Percentiles rank a stretch among this genome's conserved stretches.
Conservation (phyloP, 2,888 invertebrate genomes). For the Hydriomena furcata region DNA sequence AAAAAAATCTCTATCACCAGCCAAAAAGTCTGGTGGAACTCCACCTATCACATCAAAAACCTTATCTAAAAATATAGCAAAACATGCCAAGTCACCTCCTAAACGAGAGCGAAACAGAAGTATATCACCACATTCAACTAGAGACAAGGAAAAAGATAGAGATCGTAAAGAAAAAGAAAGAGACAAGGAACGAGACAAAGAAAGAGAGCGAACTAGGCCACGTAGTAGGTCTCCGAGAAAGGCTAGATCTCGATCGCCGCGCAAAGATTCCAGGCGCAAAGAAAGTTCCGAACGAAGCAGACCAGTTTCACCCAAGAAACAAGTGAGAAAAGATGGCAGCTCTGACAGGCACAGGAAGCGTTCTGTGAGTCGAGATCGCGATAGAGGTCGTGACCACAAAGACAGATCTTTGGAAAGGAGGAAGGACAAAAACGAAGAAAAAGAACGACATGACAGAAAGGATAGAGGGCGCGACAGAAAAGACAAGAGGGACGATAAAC, state of each 20-base stretch:
- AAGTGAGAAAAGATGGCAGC: conserved; percentile 67
- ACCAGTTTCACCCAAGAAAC: conserved; percentile 78
- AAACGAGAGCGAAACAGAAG: conserved; percentile 74
- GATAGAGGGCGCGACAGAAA: conserved; percentile 88
- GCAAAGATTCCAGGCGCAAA: conserved; percentile 74
- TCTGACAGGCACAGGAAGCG: conserved; percentile 70
- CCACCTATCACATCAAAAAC: conserved; percentile 76
- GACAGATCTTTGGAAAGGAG: conserved; percentile 76
- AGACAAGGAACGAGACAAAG: conserved; percentile 78
- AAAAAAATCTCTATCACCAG: conserved; percentile 78
- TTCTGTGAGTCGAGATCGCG: conserved; percentile 76
- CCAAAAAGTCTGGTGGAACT: conserved; percentile 78
- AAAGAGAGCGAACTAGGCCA: conserved; percentile 76
- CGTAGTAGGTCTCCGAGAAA: conserved; percentile 78
- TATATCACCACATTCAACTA: conserved; percentile 65
- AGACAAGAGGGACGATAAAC: conserved; percentile 80
- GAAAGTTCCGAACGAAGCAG: conserved; percentile 77
- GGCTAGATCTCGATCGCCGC: conserved; percentile 73
- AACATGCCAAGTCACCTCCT: conserved; percentile 75
- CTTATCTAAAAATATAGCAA: conserved; percentile 61
- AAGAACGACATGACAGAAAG: conserved; percentile 86
- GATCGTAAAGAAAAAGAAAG: conserved; percentile 75
- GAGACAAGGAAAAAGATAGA: conserved; percentile 78
- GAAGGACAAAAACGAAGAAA: conserved; percentile 81
- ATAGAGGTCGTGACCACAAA: conserved; percentile 77